Evolutionary conservation across 2,888 invertebrate genomes (phyloP).

Genomic region (Congeria kusceri): DNA sequence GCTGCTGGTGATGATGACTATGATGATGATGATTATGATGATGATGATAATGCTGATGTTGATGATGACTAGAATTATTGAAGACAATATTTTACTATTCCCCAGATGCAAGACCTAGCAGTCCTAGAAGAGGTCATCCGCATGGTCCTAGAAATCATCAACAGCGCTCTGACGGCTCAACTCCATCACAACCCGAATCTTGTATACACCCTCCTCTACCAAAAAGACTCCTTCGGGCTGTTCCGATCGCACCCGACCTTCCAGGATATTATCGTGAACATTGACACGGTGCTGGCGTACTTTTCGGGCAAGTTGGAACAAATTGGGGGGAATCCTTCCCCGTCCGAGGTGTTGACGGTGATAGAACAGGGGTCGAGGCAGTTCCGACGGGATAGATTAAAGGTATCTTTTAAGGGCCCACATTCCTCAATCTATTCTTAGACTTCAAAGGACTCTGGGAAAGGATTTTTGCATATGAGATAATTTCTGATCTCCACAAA

Average conservation of each 20-base stretch:
- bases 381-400: slow-evolving; percentile 97
- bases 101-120: slow-evolving; percentile 89
- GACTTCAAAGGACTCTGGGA: no score
- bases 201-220: slow-evolving; percentile 97
- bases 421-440: no score
- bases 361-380: slow-evolving; percentile 96
- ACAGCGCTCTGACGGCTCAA: slow-evolving; percentile 96
- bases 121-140: slow-evolving; percentile 98
- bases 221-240: slow-evolving; percentile 92
- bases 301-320: slow-evolving; percentile 89
- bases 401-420: no score
- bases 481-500: no score
- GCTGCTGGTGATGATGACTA: no score
- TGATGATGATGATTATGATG: no score
- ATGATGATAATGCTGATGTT: no score
- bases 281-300: slow-evolving; percentile 94
- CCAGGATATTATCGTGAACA: slow-evolving; percentile 96
- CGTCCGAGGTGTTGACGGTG: slow-evolving; percentile 93
- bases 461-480: no score
- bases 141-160: slow-evolving; percentile 98
- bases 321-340: slow-evolving; percentile 90
- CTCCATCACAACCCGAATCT: slow-evolving; percentile 95
- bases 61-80: no score
- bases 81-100: no score
- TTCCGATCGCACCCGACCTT: slow-evolving; percentile 93